These are phyloP conservation scores for Eugnorisma glareosa DNA, from an alignment of 2,888 invertebrate species.

Conservation along the genomic window DNA sequence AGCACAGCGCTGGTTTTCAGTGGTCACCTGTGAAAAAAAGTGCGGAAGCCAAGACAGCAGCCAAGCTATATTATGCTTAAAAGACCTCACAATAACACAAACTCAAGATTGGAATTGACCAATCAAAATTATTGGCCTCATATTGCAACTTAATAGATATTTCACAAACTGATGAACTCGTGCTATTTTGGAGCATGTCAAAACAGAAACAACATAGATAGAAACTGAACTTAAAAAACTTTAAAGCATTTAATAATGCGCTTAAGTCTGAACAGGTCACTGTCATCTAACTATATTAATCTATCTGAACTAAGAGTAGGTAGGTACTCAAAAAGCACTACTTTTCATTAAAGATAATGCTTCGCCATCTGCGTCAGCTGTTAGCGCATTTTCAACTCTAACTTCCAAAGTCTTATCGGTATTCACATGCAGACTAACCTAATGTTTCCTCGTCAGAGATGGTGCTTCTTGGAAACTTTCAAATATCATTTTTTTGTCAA, in stretches of 20 bases:
- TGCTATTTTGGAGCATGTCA: neutral
- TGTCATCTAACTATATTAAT: constrained; percentile 10
- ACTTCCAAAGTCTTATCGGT: constrained; percentile 54
- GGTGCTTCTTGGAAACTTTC: constrained; percentile 39
- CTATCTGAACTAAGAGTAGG: neutral
- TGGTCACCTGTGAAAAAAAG: no score
- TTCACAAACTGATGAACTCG: neutral
- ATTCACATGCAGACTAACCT: constrained; percentile 39
- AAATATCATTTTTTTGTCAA: constrained; percentile 29
- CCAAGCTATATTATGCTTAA: neutral
- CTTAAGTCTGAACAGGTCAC: constrained; percentile 16
- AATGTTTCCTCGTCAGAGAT: constrained; percentile 37
- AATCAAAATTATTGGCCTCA: neutral
- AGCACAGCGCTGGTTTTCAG: no score
- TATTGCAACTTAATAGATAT: neutral
- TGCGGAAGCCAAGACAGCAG: no score
- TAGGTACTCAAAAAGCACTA: constrained; percentile 23
- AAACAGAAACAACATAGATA: neutral
- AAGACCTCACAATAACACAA: neutral
- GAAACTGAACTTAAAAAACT: neutral
- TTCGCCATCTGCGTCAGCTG: constrained; percentile 52
- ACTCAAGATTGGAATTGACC: neutral
- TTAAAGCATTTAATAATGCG: constrained; percentile 2
- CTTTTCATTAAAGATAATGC: constrained; percentile 43
- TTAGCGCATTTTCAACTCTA: constrained; percentile 48